Evolutionary conservation across 2,888 invertebrate species (phyloP), one percentile per base, ranked within the genome.

Genomic region (Watsonalla cultraria): DNA sequence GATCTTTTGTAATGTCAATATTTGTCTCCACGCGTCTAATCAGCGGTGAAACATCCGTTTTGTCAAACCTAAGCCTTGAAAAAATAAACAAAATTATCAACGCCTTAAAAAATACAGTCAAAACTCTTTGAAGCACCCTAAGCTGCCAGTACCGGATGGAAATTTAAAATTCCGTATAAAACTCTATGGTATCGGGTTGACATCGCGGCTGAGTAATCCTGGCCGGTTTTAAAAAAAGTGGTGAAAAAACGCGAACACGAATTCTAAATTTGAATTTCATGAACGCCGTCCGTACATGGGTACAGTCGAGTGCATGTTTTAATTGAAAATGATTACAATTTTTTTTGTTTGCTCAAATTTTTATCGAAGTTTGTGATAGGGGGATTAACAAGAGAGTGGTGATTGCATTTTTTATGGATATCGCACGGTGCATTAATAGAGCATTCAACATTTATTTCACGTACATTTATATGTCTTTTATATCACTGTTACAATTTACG

Each of bases 201-300:
- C 74, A 74, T 70, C 61, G 58, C 59, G 59, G 60, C 56, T 58
- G 59, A 51, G 67, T 74, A 75, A 71, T 66, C 66, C 70, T 24
- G 56, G 70, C 64, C 37, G 37, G 49, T 49, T 74, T 73, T 68
- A 66, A 66, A 67, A 65, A 59, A 58, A 54, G 61, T 46, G 56
- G 62, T 37, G 46, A 47, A 49, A 48, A 61, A 57, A 59, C 57
- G 60, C 60, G 66, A 72, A 72, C 67, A 64, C 64, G 65, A 68
- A 64, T 70, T 66, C 66, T 62, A 68, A 70, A 75, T 74, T 74
- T 73, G 74, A 75, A 74, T 72, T 75, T 75, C 68, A 75, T 70
- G 67, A 74, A 72, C 67, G 66, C 54, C 51, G 35, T 6, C 14
- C 49, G 39, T 49, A 49, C 39, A 39, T 39, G 11, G 9, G 49